Evolutionary conservation across 2,888 invertebrate genomes (phyloP), one percentile per base, ranked within the genome.

Genomic region (Graphium colonna): DNA sequence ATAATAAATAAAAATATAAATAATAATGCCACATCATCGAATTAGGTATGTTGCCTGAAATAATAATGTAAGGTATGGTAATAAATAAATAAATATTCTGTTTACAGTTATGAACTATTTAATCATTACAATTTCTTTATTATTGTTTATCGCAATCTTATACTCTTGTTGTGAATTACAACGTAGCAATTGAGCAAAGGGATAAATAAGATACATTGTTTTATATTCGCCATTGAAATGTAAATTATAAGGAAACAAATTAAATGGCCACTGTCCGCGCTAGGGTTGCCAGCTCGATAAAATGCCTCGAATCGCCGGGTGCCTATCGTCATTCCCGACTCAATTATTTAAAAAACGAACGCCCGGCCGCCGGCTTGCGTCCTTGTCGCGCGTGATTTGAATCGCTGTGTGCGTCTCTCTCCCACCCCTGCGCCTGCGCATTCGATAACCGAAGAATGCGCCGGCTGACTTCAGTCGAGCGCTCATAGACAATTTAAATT

Each of bases 401-500:
- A 66, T 65, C 50, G 56, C 56, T 75, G 67, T 69, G 47, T 59
- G 67, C 58, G 62, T 84, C 85, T 65, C 75, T 68, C 64, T 85
- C 71, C 31, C 60, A 64, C 77, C 71, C 73, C 73, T 79, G 86
- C 83, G 80, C 77, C 74, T 69, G 82, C 82, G 78, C 68, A 71
- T 76, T 73, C 79, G 87, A 87, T 88, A 88, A 84, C 77, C 71
- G 67, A 68, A 85, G 87, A 88, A 89, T 88, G 87, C 68, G 85
- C 79, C 89, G 88, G 86, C 85, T 81, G 79, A 85, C 84, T 87
- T 87, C 86, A 88, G 82, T 80, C 81, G 79, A 72, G 73, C 73
- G 73, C 76, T 86, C 87, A 87, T 88, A 88, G 88, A 87, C 81
- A 80, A 85, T 86, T 87, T 86, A 86, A 87, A 87, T 85, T 83